A percentile compares a stretch with the other conserved stretches of the same genome.
Conservation (phyloP, 2,888 invertebrate genomes). For the Lycocerus yunnanus region DNA sequence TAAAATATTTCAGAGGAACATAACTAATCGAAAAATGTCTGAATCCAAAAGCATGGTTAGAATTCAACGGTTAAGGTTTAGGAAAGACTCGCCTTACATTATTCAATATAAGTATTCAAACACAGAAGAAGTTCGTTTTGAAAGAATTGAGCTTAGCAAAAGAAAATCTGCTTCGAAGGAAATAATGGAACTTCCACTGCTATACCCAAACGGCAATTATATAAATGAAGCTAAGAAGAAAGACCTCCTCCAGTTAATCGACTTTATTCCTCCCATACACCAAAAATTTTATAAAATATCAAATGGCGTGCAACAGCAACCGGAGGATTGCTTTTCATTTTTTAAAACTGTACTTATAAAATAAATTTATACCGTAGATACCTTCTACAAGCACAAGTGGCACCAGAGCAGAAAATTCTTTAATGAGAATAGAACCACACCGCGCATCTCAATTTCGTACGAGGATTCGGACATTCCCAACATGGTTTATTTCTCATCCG, state of each 20-base stretch:
- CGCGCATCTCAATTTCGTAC: too few relatives aligned
- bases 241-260: not conserved
- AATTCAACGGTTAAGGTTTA: not conserved
- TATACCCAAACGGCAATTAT: not conserved
- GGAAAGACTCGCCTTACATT: not conserved
- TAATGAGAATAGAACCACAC: too few relatives aligned
- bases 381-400: too few relatives aligned
- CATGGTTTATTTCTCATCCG: too few relatives aligned
- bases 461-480: too few relatives aligned
- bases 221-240: not conserved
- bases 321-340: too few relatives aligned
- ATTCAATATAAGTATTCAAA: not conserved
- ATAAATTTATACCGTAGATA: too few relatives aligned
- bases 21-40: not conserved
- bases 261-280: too few relatives aligned
- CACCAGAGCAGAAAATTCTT: too few relatives aligned
- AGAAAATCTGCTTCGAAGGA: not conserved
- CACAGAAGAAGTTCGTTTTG: not conserved
- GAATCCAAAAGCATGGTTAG: not conserved
- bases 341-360: too few relatives aligned
- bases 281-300: too few relatives aligned
- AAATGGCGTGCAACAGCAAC: too few relatives aligned
- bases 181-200: not conserved
- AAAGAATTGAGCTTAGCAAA: not conserved
- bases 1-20: not conserved